Base-by-base conservation (phyloP, 2,797 vertebrate genomes). In the Bryconaethiops microstoma region DNA sequence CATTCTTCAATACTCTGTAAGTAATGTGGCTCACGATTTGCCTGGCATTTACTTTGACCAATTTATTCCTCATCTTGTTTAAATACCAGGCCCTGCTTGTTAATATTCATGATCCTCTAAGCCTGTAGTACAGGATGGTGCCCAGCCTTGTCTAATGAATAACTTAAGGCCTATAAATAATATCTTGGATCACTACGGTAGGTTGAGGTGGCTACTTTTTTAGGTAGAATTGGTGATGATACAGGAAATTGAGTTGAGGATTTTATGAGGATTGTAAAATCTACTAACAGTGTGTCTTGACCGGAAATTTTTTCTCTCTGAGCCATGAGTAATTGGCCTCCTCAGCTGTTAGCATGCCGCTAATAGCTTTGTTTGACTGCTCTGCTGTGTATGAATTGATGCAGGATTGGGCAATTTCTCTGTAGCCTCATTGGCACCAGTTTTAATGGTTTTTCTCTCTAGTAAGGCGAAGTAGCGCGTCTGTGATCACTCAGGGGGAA, bases 71-170 rank as follows among this genome's bases (percentile, higher is more conserved):
- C 84, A 83, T 85, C 88, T 87, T 90, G 87, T 90, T 90, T 90
- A 91, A 92, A 93, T 92, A 92, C 90, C 87, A 91, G 88, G 83
- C 77, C 84, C 73, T 80, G 77, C 64, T 82, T 85, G 84, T 91
- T 88, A 92, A 92, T 92, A 92, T 92, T 92, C 90, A 92, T 91
- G 89, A 87, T 71, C 60, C 74, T 77, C 82, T 72, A 79, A 77
- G 85, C 85, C 83, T 88, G 90, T 87, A 84, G 86, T 82, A 90
- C 85, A 85, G 67, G 78, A 86, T 81, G 82, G 72, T 79, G 77
- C 88, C 86, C 54, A 78, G 78, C 75, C 87, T 84, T 83, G 77
- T 87, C 77, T 89, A 86, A 91, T 90, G 88, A 92, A 92, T 90
- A 92, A 88, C 84, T 85, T 86, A 91, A 85, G 82, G 72, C 29